Evolutionary conservation across 2,888 invertebrate genomes (phyloP).

Genomic region (Carcina quercana): DNA sequence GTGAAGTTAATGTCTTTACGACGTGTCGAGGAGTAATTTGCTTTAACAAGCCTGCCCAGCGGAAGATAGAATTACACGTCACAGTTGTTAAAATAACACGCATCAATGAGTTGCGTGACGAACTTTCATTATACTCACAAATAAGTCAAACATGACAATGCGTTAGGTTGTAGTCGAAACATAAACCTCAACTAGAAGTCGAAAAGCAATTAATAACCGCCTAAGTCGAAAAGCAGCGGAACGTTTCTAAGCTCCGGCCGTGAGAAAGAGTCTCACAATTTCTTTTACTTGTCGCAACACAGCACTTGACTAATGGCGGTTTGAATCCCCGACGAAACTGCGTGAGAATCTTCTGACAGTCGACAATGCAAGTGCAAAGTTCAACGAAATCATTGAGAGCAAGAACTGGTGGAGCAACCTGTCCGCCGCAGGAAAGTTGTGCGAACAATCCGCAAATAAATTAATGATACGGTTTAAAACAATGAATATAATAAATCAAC

Average conservation of each 20-base stretch:
- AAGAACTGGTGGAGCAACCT: conserved; percentile 17
- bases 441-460: conserved; percentile 5
- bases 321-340: conserved; percentile 28
- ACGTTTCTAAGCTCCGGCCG: conserved; percentile 36
- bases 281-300: conserved; percentile 42
- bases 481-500: conserved; percentile 5
- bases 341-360: conserved; percentile 38
- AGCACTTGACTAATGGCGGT: conserved; percentile 39
- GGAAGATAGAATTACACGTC: conserved; percentile 25
- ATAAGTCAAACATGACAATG: no score
- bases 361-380: conserved; percentile 28
- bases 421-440: conserved; percentile 1
- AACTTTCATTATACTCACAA: conserved; percentile 1
- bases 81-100: conserved; percentile 12
- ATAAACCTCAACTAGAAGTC: conserved; percentile 32
- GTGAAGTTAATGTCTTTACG: conserved; percentile 61
- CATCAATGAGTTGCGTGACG: conserved; percentile 17
- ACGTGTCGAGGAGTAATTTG: conserved; percentile 55
- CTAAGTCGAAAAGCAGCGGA: conserved; percentile 35
- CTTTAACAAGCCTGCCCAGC: conserved; percentile 40
- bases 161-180: no score
- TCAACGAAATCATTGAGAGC: conserved; percentile 28
- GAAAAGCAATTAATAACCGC: conserved; percentile 27
- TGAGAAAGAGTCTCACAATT: conserved; percentile 52
- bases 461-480: conserved; percentile 1